These are phyloP conservation scores for Ormyrus labotus DNA, from an alignment of 2,888 invertebrate species.

Conservation along the genomic window DNA sequence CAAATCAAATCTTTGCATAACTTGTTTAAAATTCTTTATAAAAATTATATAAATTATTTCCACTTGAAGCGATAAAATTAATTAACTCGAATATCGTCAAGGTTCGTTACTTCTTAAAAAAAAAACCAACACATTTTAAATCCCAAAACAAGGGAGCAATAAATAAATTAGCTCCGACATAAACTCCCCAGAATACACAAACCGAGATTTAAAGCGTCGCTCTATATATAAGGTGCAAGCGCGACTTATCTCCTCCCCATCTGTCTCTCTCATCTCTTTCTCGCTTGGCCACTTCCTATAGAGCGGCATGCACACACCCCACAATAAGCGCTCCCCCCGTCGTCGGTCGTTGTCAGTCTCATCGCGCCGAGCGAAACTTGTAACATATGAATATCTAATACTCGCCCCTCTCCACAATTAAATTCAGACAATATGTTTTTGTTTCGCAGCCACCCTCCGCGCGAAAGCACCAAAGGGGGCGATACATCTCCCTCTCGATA, in stretches of 20 bases:
- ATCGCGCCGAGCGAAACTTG: conserved; percentile 63
- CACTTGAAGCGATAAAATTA: too few species aligned
- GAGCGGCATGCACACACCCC: neutral
- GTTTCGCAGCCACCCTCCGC: conserved; percentile 62
- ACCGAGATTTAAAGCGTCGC: conserved; percentile 22
- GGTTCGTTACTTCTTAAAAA: too few species aligned
- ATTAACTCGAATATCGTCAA: too few species aligned
- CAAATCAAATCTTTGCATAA: too few species aligned
- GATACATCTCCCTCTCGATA: conserved; percentile 28
- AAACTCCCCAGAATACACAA: too few species aligned
- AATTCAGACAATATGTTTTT: conserved; percentile 76
- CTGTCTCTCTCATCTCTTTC: neutral
- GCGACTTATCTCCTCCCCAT: conserved; percentile 29
- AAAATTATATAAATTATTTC: too few species aligned
- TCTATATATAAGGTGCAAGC: conserved; percentile 13
- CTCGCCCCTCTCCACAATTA: conserved; percentile 70
- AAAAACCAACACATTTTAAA: too few species aligned
- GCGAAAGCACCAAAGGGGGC: conserved; percentile 17
- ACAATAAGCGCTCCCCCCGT: neutral
- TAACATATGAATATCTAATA: conserved; percentile 75
- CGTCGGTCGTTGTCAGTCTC: conserved; percentile 66
- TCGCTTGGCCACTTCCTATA: too few species aligned
- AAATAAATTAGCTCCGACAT: conserved; percentile 27
- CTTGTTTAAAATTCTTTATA: too few species aligned
- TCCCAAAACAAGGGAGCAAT: neutral